Percentiles rank a stretch among this genome's conserved stretches.
Conservation (phyloP, 2,797 vertebrate genomes). For the Spizella passerina region DNA sequence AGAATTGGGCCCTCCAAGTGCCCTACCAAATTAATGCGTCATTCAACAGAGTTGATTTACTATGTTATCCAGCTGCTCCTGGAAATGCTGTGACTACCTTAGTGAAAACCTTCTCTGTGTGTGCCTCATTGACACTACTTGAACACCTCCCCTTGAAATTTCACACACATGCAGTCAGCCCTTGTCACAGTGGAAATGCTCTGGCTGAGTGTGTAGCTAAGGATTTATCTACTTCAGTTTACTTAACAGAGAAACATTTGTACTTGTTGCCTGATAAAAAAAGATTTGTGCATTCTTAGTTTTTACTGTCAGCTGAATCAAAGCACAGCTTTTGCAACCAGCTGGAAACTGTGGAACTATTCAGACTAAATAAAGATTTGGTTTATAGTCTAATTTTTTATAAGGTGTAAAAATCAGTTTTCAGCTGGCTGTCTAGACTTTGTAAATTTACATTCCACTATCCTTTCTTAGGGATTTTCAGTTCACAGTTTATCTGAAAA, state of each 20-base stretch:
- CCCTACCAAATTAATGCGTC: background rate
- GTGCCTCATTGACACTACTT: background rate
- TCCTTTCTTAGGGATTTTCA: conserved; percentile 11
- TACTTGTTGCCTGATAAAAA: conserved; percentile 11
- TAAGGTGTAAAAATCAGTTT: conserved; percentile 47
- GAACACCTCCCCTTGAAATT: background rate
- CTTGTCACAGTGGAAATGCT: background rate
- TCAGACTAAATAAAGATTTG: conserved; percentile 41
- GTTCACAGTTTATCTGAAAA: conserved; percentile 55
- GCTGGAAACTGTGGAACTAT: conserved; percentile 16
- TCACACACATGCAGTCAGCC: background rate
- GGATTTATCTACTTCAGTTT: background rate
- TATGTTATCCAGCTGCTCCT: background rate
- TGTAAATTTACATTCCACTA: conserved; percentile 15
- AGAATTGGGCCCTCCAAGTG: background rate
- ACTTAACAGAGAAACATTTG: background rate
- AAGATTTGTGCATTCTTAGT: background rate
- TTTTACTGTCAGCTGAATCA: conserved; percentile 31
- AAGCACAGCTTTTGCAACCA: conserved; percentile 13
- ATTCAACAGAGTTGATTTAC: background rate
- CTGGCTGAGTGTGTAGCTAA: background rate
- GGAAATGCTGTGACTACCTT: background rate
- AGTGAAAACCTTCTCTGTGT: background rate
- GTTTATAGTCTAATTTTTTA: background rate
- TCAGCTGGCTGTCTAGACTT: conserved; percentile 39